Conservation (phyloP, 2,888 invertebrate species). For the Caenorhabditis becei region DNA sequence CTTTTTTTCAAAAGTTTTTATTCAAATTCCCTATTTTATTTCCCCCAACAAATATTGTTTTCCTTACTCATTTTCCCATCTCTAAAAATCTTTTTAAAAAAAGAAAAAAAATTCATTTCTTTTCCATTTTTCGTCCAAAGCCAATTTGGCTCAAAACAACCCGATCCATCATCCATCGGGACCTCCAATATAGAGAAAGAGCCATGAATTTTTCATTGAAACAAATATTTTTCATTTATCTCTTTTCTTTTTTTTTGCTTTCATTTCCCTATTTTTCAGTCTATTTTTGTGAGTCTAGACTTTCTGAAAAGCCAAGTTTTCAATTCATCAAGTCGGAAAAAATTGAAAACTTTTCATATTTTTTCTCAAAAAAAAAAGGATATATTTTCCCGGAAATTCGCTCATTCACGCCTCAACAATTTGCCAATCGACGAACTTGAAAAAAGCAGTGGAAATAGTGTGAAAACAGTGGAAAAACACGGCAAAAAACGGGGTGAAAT, state of each 20-base stretch:
- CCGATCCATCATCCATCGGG: slow-evolving; percentile 30
- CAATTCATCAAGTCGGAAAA: no score
- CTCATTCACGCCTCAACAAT: no score
- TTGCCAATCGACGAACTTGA: no score
- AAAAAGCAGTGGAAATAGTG: neutral
- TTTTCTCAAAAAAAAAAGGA: no score
- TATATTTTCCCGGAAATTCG: no score
- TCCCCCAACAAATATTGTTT: neutral
- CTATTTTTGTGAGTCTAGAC: no score
- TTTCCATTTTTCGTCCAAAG: neutral
- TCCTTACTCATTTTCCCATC: neutral
- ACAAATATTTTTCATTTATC: slow-evolving; percentile 31
- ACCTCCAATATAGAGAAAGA: slow-evolving; percentile 1
- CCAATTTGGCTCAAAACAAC: slow-evolving; percentile 13
- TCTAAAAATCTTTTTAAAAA: neutral
- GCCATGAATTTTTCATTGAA: slow-evolving; percentile 36
- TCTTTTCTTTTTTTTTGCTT: neutral
- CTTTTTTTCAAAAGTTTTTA: no score
- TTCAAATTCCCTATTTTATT: no score
- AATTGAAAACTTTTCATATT: no score
- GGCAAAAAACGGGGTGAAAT: neutral
- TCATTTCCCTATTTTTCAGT: neutral
- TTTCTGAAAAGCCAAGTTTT: no score
- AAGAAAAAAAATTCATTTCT: neutral
- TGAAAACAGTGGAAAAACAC: slow-evolving; percentile 2